phyloP scores from a whole-genome alignment of 2,797 vertebrate species.

The Rhynchotus rufescens region DNA sequence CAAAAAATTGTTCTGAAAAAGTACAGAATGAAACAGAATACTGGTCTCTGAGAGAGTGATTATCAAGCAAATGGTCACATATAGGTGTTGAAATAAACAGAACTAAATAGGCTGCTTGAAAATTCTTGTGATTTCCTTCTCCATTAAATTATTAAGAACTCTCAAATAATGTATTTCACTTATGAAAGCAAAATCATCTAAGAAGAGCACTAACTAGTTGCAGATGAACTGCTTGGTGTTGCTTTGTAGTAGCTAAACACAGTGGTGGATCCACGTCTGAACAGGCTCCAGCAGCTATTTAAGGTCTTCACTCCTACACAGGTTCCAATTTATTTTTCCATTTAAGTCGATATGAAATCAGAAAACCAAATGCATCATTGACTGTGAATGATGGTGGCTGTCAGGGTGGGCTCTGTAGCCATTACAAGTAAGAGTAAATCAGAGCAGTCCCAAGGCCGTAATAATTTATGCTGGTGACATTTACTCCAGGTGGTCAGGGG shows the following conservation, averaged over 20 bases:
- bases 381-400: background rate
- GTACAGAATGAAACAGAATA: background rate
- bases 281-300: background rate
- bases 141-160: background rate
- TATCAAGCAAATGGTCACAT: background rate
- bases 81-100: background rate
- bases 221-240: background rate
- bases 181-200: background rate
- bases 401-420: background rate
- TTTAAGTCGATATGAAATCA: background rate
- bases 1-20: background rate
- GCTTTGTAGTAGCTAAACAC: background rate
- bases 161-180: background rate
- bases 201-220: background rate
- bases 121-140: background rate
- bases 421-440: conserved; percentile 1
- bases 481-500: background rate
- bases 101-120: background rate
- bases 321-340: background rate
- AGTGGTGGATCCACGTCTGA: background rate
- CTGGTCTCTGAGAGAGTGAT: background rate
- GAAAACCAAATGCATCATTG: background rate
- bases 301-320: background rate
- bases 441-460: background rate
- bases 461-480: conserved; percentile 41